Conservation (phyloP, 2,113 vertebrate species). For the Speoplatyrhinus poulsoni region DNA sequence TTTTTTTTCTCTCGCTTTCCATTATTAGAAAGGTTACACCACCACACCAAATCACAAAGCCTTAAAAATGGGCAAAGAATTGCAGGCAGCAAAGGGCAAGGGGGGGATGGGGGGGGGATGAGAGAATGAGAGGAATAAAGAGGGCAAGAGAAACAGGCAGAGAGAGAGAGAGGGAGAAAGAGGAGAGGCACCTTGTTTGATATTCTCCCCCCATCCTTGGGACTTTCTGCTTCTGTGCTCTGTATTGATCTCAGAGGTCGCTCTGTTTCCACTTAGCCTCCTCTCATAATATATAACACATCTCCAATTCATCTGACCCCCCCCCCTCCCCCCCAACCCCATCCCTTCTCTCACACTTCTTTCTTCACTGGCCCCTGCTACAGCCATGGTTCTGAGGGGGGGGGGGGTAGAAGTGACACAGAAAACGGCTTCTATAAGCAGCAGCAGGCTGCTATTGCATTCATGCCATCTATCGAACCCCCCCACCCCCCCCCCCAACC, state of each 20-base stretch:
- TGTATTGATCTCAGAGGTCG: slow-evolving; percentile 67
- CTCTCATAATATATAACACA: slow-evolving; percentile 72
- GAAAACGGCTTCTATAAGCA: slow-evolving; percentile 53
- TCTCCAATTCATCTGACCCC: slow-evolving; percentile 53
- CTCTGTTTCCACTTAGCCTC: slow-evolving; percentile 69
- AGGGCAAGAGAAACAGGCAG: neutral
- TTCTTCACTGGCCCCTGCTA: neutral
- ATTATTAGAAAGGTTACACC: slow-evolving; percentile 3
- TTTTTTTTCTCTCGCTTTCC: neutral
- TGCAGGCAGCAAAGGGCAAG: neutral
- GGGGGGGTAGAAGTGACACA: slow-evolving; percentile 1
- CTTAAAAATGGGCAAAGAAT: slow-evolving; percentile 16
- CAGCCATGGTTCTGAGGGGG: neutral
- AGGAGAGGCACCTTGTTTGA: slow-evolving; percentile 33
- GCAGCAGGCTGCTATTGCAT: slow-evolving; percentile 64
- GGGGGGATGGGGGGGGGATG: too few species aligned
- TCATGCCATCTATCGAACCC: slow-evolving; percentile 65
- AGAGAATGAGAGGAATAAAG: neutral
- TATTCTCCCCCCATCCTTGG: slow-evolving; percentile 59
- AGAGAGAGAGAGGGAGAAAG: neutral
- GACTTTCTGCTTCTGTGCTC: slow-evolving; percentile 47
- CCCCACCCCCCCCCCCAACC: slow-evolving; percentile 43
- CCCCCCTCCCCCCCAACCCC: slow-evolving; percentile 18
- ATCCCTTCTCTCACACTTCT: slow-evolving; percentile 24
- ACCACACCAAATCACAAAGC: slow-evolving; percentile 30